Base-by-base conservation (phyloP, 2,797 vertebrate genomes). In the Ara ararauna region DNA sequence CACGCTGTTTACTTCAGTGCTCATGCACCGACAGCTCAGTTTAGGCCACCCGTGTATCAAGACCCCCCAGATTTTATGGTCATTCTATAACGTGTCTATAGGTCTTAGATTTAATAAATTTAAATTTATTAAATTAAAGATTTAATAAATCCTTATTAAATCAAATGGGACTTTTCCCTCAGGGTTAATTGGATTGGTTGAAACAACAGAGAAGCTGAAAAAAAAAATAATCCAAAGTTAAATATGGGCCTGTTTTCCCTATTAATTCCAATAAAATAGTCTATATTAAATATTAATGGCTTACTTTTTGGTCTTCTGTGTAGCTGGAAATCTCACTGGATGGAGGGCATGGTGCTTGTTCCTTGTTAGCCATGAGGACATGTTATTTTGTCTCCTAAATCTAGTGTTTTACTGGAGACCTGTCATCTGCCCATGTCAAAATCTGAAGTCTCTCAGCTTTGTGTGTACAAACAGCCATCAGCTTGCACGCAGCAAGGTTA, bases 111-210 rank as follows among this genome's bases (percentile, higher is more conserved):
- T 40, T 40, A 40, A 40, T 40, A 40, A 15, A 40, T 40, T 40
- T 40, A 40, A 40, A 40, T 40, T 40, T 40, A 40, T 40, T 40
- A 40, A 40, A 40, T 40, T 40, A 40, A 40, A 40, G 40, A 40
- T 40, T 40, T 40, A 40, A 40, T 40, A 40, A 40, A 40, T 53
- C 36, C 44, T 78, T 47, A 71, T 58, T 88, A 85, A 86, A 77
- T 34, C 0, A 0, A 36, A 56, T 24, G n/a, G 17, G 45, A 80
- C 65, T 92, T 91, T 90, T 50, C 42, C 34, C 21, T 60, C 66
- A 54, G 53, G 71, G 27, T 87, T 96, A 90, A 90, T 40, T 87
- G 42, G 32, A 58, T 50, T 77, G 65, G 32, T 77, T 89, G 94
- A 93, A 93, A 80, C 26, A 76, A 78, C 1, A 8, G 38, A 65